Conservation (phyloP, 35 echinoderm and acorn worm species). For the Lytechinus variegatus region DNA sequence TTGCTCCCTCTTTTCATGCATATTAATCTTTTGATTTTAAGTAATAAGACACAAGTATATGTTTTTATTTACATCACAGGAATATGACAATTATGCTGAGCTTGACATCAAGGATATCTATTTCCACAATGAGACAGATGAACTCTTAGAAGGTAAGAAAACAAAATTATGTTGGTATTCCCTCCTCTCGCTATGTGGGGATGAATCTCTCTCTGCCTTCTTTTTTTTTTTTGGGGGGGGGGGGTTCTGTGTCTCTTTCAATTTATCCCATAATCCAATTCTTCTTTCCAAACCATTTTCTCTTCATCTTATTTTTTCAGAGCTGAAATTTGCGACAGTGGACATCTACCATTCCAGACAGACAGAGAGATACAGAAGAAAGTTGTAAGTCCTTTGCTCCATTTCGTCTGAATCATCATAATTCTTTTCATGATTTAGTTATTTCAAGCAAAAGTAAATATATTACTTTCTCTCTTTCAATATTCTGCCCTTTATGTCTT, state of each 20-base stretch:
- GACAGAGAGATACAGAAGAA: slow-evolving; percentile 82
- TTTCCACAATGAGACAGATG: slow-evolving; percentile 88
- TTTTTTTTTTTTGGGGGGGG: neutral
- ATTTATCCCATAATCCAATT: too few species aligned
- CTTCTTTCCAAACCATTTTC: neutral
- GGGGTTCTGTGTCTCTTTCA: neutral
- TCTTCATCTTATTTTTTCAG: slow-evolving; percentile 34
- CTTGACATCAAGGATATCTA: slow-evolving; percentile 94
- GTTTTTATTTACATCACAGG: neutral
- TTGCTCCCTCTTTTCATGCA: too few species aligned
- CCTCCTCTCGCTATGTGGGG: neutral
- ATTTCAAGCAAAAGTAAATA: neutral
- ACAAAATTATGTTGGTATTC: neutral
- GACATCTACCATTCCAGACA: slow-evolving; percentile 86
- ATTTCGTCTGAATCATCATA: neutral
- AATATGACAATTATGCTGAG: slow-evolving; percentile 97
- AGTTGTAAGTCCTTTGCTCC: slow-evolving; percentile 71
- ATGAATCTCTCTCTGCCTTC: neutral
- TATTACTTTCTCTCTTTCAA: neutral
- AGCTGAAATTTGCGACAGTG: slow-evolving; percentile 86
- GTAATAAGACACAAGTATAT: too few species aligned
- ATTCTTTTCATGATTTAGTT: neutral
- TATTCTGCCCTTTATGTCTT: too few species aligned
- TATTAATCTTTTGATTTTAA: too few species aligned
- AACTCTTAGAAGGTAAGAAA: slow-evolving; percentile 77